Evolutionary conservation across 2,888 invertebrate species (phyloP), one percentile per base, ranked within the genome.

Genomic region (Catocala fraxini): DNA sequence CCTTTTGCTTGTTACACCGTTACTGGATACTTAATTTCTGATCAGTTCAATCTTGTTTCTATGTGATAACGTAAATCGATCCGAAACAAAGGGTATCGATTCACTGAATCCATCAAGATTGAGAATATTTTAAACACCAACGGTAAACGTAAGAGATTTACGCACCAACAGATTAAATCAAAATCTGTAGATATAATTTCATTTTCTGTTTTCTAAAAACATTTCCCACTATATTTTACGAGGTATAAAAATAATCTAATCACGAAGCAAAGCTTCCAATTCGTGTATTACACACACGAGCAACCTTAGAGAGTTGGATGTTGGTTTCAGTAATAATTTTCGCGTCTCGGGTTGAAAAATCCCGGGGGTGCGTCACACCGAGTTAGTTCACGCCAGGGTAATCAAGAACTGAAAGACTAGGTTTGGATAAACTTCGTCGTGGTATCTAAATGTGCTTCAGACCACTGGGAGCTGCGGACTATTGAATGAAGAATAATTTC

Each of bases 381-480:
- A 75, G 68, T 72, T 75, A 60, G 59, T 71, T 70, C 59, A 68
- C 73, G 70, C 60, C 59, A 53, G 68, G 62, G 70, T 74, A 71
- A 75, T 73, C 79, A 73, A 66, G 75, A 59, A 66, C 68, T 72
- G 59, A 75, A 79, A 73, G 67, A 73, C 78, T 79, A 70, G 73
- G 74, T 80, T 76, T 58, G 68, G 71, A 58, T 75, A 71, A 80
- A 81, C 78, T 81, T 82, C 73, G 65, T 69, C 73, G 72, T 57
- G 55, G 60, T 63, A 79, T 78, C 59, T 68, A 68, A 79, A 79
- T 77, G 73, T 70, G 69, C 52, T 60, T 70, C 58, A 67, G 68
- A 75, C 75, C 71, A 61, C 61, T 13, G 75, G 72, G 67, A 71
- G 42, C 46, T 25, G 34, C 11, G 25, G 15, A 47, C 15, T 15